These are phyloP conservation scores for Rhinichthys osculus DNA, from an alignment of 2,797 vertebrate species.

Conservation along the genomic window DNA sequence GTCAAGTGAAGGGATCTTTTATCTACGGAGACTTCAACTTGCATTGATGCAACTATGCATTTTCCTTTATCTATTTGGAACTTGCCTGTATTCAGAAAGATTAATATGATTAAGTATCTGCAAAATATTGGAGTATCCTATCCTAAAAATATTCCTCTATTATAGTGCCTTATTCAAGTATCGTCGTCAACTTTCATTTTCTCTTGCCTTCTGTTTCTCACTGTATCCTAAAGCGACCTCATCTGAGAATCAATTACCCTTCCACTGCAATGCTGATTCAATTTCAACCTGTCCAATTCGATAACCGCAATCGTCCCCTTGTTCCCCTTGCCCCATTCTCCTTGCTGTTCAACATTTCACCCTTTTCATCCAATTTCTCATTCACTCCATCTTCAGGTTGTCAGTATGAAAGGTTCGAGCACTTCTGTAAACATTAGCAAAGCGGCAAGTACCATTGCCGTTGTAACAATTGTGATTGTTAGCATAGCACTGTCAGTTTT, in stretches of 20 bases:
- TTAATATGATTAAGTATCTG: background rate
- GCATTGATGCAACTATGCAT: background rate
- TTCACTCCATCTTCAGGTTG: constrained; percentile 42
- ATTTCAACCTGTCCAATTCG: constrained; percentile 77
- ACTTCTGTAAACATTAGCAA: constrained; percentile 50
- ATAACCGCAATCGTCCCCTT: constrained; percentile 74
- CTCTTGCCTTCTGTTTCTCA: constrained; percentile 28
- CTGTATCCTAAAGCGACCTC: constrained; percentile 59
- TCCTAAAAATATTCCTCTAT: background rate
- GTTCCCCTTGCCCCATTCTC: constrained; percentile 50
- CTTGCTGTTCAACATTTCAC: constrained; percentile 42
- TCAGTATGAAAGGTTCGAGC: constrained; percentile 31
- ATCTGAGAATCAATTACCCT: constrained; percentile 77
- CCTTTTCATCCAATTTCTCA: constrained; percentile 55
- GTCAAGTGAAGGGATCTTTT: background rate
- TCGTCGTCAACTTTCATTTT: constrained; percentile 9
- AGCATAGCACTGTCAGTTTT: constrained; percentile 11
- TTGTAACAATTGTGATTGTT: background rate
- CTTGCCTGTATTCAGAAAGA: background rate
- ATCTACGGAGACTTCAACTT: background rate
- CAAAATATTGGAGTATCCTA: background rate
- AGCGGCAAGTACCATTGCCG: background rate
- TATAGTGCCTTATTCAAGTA: background rate
- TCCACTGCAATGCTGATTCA: constrained; percentile 70
- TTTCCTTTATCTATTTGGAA: background rate